Evolutionary conservation across 2,888 invertebrate genomes (phyloP).

Genomic region (Archips xylosteana): DNA sequence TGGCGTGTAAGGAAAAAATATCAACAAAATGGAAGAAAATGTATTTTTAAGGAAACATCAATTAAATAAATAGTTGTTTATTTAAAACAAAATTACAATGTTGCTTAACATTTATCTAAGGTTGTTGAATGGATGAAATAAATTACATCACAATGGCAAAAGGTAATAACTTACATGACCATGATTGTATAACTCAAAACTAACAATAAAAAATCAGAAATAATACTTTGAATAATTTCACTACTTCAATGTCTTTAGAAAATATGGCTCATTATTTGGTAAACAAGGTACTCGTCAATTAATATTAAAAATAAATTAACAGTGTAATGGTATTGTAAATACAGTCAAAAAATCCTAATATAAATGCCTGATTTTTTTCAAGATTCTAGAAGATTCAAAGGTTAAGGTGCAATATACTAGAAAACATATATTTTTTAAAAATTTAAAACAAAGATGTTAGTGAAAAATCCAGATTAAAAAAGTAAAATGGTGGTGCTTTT

Average conservation of each 20-base stretch:
- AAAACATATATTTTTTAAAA: not conserved
- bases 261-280: slow-evolving; percentile 35
- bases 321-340: slow-evolving; percentile 5
- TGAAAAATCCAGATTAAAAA: not conserved
- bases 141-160: slow-evolving; percentile 9
- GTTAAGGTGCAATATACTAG: slow-evolving; percentile 9
- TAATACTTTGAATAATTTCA: slow-evolving; percentile 45
- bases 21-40: too few relatives aligned
- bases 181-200: slow-evolving; percentile 24
- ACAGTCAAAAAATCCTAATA: slow-evolving; percentile 21
- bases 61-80: slow-evolving; percentile 38
- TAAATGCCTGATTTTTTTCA: slow-evolving; percentile 41
- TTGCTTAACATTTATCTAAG: slow-evolving; percentile 37
- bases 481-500: not conserved
- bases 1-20: too few relatives aligned
- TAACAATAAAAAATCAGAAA: slow-evolving; percentile 33
- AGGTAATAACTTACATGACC: slow-evolving; percentile 42
- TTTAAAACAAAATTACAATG: slow-evolving; percentile 37
- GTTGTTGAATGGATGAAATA: slow-evolving; percentile 2
- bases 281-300: slow-evolving; percentile 12
- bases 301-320: slow-evolving; percentile 32
- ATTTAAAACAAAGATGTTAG: not conserved
- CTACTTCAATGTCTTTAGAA: slow-evolving; percentile 38
- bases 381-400: slow-evolving; percentile 28
- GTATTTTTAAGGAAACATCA: slow-evolving; percentile 1